phyloP scores from a whole-genome alignment of 1,140 invertebrate species.

The Drosophila pectinifera region DNA sequence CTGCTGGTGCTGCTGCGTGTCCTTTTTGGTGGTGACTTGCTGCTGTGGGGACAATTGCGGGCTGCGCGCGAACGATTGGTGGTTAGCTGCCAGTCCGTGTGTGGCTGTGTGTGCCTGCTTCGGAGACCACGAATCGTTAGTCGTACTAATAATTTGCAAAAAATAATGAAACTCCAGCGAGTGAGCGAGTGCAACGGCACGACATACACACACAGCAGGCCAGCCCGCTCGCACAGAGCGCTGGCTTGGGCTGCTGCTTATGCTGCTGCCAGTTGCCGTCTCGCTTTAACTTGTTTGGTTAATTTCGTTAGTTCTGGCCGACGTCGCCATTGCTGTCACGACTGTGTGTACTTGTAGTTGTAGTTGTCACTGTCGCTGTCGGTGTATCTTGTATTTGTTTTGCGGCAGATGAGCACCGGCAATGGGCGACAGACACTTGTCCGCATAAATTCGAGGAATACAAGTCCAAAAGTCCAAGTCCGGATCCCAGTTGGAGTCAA shows the following conservation, averaged over 20 bases:
- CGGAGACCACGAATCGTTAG: conserved; percentile 83
- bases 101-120: conserved; percentile 10
- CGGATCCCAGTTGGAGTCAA: not conserved
- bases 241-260: not conserved
- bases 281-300: conserved; percentile 79
- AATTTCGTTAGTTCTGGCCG: conserved; percentile 72
- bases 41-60: conserved; percentile 69
- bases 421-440: conserved; percentile 4
- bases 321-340: conserved; percentile 41
- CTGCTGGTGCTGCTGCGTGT: conserved; percentile 26
- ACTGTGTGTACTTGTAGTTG: conserved; percentile 7
- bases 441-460: not conserved
- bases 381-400: conserved; percentile 17
- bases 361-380: conserved; percentile 5
- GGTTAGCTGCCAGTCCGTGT: conserved; percentile 50
- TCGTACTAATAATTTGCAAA: conserved; percentile 82
- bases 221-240: conserved; percentile 34
- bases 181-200: conserved; percentile 17
- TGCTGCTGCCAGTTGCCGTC: conserved; percentile 51
- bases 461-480: not conserved
- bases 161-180: conserved; percentile 72
- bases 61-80: conserved; percentile 81
- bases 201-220: conserved; percentile 19
- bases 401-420: conserved; percentile 43
- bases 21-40: conserved; percentile 43